Percentiles rank a stretch among this genome's conserved stretches.
Conservation (phyloP, 2,797 vertebrate genomes). For the Podarcis siculus region DNA sequence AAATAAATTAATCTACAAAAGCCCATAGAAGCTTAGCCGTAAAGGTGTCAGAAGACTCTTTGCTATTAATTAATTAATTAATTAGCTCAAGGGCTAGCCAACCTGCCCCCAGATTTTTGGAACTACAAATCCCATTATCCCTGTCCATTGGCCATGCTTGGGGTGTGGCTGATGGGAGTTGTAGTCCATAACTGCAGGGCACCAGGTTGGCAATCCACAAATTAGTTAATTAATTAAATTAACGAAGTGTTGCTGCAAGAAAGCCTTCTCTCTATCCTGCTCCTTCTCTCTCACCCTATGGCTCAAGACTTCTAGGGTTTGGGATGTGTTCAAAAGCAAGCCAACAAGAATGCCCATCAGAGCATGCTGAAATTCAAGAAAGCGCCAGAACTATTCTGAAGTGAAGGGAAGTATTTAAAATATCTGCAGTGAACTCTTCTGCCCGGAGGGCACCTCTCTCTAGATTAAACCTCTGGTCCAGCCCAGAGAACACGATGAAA, state of each 20-base stretch:
- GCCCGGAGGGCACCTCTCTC: not conserved
- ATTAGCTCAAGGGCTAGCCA: not conserved
- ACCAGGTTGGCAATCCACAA: too few relatives aligned
- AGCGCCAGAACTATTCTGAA: not conserved
- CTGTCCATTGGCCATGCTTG: not conserved
- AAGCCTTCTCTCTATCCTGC: not conserved
- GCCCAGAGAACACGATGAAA: not conserved
- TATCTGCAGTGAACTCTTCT: slow-evolving; percentile 18
- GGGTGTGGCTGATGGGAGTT: too few relatives aligned
- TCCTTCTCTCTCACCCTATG: not conserved
- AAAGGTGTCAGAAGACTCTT: too few relatives aligned
- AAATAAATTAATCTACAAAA: too few relatives aligned
- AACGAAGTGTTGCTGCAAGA: not conserved
- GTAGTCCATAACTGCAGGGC: too few relatives aligned
- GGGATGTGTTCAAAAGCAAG: not conserved
- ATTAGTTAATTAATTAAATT: too few relatives aligned
- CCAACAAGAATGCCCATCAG: not conserved
- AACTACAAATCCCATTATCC: not conserved
- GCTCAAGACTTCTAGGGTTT: not conserved
- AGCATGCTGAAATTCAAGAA: not conserved
- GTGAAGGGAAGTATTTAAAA: slow-evolving; percentile 14
- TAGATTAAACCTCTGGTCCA: slow-evolving; percentile 11
- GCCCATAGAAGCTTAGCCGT: too few relatives aligned
- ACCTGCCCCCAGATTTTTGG: too few relatives aligned
- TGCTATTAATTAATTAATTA: not conserved